Evolutionary conservation across 2,888 invertebrate species (phyloP).

Genomic region (Drosophila mettleri): DNA sequence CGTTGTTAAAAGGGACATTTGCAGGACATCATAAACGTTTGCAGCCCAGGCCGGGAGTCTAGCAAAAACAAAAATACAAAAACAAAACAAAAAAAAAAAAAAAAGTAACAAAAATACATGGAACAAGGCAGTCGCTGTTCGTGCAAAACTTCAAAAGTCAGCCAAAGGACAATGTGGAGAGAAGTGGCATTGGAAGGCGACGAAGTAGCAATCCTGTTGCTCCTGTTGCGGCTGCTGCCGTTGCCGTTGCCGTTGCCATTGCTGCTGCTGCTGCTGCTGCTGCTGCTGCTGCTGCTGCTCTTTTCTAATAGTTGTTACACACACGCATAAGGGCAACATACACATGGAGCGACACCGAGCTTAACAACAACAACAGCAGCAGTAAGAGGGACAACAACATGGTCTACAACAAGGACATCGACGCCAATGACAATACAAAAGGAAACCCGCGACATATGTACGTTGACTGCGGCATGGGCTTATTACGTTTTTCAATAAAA

Average conservation of each 20-base stretch:
- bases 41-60: constrained; percentile 38
- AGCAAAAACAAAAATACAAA: constrained; percentile 22
- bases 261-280: constrained; percentile 48
- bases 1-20: constrained; percentile 74
- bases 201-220: constrained; percentile 52
- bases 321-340: constrained; percentile 47
- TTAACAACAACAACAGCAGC: constrained; percentile 31
- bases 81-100: constrained; percentile 7
- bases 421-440: constrained; percentile 72
- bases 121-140: constrained; percentile 13
- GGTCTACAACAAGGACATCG: constrained; percentile 55
- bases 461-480: constrained; percentile 61
- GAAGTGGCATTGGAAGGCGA: constrained; percentile 3
- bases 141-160: constrained; percentile 57
- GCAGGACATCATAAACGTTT: constrained; percentile 79
- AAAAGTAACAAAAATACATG: constrained; percentile 1
- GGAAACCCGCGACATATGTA: constrained; percentile 74
- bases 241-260: constrained; percentile 51
- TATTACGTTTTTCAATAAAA: constrained; percentile 67
- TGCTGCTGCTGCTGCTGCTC: constrained; percentile 54
- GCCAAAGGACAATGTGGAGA: constrained; percentile 33
- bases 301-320: constrained; percentile 73
- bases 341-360: constrained; percentile 47
- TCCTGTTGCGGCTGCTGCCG: constrained; percentile 48
- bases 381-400: constrained; percentile 19